Conservation (phyloP, 2,113 vertebrate genomes). For the Scomber japonicus region DNA sequence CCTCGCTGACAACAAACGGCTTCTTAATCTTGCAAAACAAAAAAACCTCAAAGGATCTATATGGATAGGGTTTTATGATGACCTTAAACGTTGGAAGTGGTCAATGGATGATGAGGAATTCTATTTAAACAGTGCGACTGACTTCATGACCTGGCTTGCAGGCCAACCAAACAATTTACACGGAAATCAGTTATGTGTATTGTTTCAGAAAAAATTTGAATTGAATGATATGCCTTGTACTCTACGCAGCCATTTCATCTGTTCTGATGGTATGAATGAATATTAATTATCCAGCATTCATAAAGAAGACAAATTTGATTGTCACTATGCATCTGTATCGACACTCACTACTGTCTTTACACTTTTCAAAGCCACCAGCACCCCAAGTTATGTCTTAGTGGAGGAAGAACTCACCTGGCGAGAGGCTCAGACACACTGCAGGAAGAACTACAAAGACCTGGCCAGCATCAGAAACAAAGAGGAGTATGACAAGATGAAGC, state of each 20-base stretch:
- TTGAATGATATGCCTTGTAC: fast-evolving
- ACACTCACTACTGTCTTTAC: not conserved
- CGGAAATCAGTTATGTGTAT: not conserved
- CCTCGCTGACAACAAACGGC: not conserved
- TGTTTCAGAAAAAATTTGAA: fast-evolving
- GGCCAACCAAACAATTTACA: not conserved
- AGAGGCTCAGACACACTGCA: constrained; percentile 1
- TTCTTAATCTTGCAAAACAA: not conserved
- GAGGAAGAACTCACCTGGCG: not conserved
- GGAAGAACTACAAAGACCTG: constrained; percentile 7
- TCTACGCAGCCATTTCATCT: not conserved
- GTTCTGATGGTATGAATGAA: constrained; percentile 13
- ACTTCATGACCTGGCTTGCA: not conserved
- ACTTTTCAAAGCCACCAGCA: constrained; percentile 10
- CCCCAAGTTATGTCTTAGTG: not conserved
- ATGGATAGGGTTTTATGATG: constrained; percentile 16
- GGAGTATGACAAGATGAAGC: not conserved
- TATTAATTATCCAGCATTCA: not conserved
- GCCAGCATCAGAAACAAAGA: constrained; percentile 3
- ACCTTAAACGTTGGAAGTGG: constrained; percentile 19
- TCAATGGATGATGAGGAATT: not conserved
- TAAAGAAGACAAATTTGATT: not conserved
- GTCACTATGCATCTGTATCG: not conserved
- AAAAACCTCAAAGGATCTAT: not conserved
- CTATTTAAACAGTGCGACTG: not conserved